phyloP scores from a whole-genome alignment of 2,888 invertebrate genomes.

The Yponomeuta sedellus region DNA sequence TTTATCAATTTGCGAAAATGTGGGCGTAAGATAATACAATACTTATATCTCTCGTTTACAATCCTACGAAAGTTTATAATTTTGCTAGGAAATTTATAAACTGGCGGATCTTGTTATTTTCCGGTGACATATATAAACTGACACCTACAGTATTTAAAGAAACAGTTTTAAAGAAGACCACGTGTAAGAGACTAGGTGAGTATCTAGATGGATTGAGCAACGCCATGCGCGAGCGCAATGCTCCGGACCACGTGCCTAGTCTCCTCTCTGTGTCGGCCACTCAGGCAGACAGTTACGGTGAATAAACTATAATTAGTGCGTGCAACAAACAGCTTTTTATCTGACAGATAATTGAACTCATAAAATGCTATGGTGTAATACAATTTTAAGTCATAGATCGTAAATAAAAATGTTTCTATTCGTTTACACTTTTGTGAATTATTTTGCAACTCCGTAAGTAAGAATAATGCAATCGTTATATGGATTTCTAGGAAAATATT shows the following conservation, averaged over 20 bases:
- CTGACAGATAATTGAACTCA: constrained; percentile 1
- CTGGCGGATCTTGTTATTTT: too few relatives aligned
- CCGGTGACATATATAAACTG: too few relatives aligned
- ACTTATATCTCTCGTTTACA: too few relatives aligned
- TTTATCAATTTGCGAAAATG: too few relatives aligned
- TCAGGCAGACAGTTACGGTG: constrained; percentile 23
- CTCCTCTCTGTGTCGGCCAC: neutral
- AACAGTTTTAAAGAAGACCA: neutral
- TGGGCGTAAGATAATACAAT: too few relatives aligned
- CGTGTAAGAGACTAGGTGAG: neutral
- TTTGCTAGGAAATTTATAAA: too few relatives aligned
- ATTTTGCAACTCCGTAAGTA: neutral
- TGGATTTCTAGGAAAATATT: too few relatives aligned
- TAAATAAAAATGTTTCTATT: neutral
- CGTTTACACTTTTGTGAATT: neutral
- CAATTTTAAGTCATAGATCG: constrained; percentile 5
- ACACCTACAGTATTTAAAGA: neutral
- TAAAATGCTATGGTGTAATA: neutral
- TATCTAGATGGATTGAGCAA: neutral
- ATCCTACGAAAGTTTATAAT: too few relatives aligned
- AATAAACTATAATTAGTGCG: constrained; percentile 28
- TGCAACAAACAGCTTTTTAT: constrained; percentile 13
- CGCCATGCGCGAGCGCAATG: neutral
- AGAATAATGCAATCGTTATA: too few relatives aligned
- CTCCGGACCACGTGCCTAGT: constrained; percentile 6